A percentile compares a stretch with the other conserved stretches of the same genome.
phyloP scores from a whole-genome alignment of 2,888 invertebrate genomes.

The Oasisia sp. region DNA sequence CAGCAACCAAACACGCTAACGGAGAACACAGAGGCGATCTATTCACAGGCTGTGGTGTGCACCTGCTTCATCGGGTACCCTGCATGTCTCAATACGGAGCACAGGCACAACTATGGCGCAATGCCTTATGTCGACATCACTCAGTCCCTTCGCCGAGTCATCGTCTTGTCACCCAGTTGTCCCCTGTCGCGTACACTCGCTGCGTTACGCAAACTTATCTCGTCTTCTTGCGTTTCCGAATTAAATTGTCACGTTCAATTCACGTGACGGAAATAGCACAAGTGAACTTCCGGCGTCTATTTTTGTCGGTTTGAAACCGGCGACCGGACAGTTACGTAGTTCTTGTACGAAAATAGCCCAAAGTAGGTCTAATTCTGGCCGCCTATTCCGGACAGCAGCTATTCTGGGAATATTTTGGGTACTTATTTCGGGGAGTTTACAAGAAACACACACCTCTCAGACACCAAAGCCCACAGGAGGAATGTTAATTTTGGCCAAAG shows the following conservation, averaged over 20 bases:
- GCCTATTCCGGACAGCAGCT: not conserved
- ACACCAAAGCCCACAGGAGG: not conserved
- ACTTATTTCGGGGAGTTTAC: not conserved
- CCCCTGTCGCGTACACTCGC: not conserved
- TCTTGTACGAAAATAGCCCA: not conserved
- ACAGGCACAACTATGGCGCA: not conserved
- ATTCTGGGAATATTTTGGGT: not conserved
- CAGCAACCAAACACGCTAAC: not conserved
- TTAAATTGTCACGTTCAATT: constrained; percentile 13
- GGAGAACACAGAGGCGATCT: not conserved
- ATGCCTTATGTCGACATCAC: not conserved
- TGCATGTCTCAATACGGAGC: not conserved
- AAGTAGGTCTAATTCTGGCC: not conserved
- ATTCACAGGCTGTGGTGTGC: not conserved
- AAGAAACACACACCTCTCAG: not conserved
- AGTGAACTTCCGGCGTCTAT: not conserved
- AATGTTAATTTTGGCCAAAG: not conserved
- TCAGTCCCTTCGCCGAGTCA: not conserved
- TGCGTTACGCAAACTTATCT: not conserved
- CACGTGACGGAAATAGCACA: not conserved
- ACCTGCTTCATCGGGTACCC: not conserved
- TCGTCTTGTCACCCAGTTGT: not conserved
- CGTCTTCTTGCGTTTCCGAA: not conserved
- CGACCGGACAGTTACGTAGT: not conserved
- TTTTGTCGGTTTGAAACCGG: not conserved